These are phyloP conservation scores for Hyposmocoma kahamanoa DNA, from an alignment of 1,140 invertebrate genomes.

Conservation along the genomic window DNA sequence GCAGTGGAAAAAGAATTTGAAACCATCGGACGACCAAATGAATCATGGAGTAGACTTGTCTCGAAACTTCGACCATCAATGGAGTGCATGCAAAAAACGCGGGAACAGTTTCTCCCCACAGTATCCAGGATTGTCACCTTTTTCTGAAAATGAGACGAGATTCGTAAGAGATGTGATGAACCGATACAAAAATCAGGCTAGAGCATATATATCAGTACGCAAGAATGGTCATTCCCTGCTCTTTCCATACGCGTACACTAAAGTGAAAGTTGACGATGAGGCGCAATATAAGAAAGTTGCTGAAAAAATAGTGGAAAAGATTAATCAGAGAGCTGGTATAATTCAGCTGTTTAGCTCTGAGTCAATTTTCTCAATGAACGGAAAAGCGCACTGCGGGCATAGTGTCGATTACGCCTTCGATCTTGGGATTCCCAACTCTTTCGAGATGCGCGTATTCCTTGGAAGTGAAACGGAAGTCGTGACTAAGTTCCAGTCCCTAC, in stretches of 20 bases:
- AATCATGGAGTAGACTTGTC: conserved; percentile 45
- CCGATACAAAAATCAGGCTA: conserved; percentile 38
- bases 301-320: conserved; percentile 29
- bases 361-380: conserved; percentile 42
- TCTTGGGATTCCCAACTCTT: conserved; percentile 29
- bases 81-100: conserved; percentile 22
- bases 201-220: conserved; percentile 47
- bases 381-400: conserved; percentile 41
- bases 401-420: conserved; percentile 53
- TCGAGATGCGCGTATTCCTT: conserved; percentile 53
- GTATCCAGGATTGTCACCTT: conserved; percentile 29
- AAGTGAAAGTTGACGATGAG: conserved; percentile 7
- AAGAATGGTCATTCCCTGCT: conserved; percentile 45
- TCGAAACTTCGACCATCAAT: conserved; percentile 48
- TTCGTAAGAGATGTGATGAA: conserved; percentile 37
- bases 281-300: conserved; percentile 26
- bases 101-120: conserved; percentile 30
- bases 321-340: conserved; percentile 43
- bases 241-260: conserved; percentile 36
- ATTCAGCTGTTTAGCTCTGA: conserved; percentile 41
- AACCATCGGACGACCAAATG: conserved; percentile 14
- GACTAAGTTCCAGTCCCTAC: conserved; percentile 42
- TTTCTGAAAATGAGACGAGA: conserved; percentile 46
- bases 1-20: conserved; percentile 43
- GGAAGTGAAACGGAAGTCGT: conserved; percentile 35